Evolutionary conservation across 2,888 invertebrate species (phyloP), one percentile per base, ranked within the genome.

Genomic region (Thalpophila matura): DNA sequence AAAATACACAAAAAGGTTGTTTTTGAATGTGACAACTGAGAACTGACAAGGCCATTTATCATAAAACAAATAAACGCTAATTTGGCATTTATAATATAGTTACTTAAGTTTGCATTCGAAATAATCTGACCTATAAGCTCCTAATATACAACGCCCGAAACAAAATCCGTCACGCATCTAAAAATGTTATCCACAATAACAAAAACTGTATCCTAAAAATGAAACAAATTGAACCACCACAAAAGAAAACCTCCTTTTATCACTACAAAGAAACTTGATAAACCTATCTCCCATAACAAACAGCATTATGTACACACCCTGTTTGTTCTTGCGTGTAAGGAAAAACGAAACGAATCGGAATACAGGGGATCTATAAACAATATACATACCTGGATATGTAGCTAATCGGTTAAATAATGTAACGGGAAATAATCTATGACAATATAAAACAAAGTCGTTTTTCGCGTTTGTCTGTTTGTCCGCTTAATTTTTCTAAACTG

Each of bases 241-340:
- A 43, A 77, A 67, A 59, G 56, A 22, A 67, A 76, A 62, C 79
- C 68, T 59, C 66, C 68, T 82, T 79, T 77, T 77, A 78, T 68
- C 67, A 72, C 71, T 58, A 60, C 74, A 81, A 81, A 83, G 74
- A 74, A 73, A 77, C 71, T 68, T 70, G 75, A 79, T 81, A 81
- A 81, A 80, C 79, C 78, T 73, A 82, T 83, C 82, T 72, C 40
- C 64, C 47, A 70, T 54, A 53, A 69, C 80, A 82, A 85, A 85
- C 74, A 84, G 77, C 81, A 83, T 82, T 82, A 81, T 76, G 59
- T 60, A 72, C 71, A 73, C 63, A 70, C 69, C 73, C 54, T 73
- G 72, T 82, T 73, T 75, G 65, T 71, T 69, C 62, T 60, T 64
- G 56, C 61, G 38, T 71, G 66, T 68, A 62, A 59, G 65, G 61